Evolutionary conservation across 2,797 vertebrate species (phyloP), one percentile per base, ranked within the genome.

Genomic region (Sus cebifrons): DNA sequence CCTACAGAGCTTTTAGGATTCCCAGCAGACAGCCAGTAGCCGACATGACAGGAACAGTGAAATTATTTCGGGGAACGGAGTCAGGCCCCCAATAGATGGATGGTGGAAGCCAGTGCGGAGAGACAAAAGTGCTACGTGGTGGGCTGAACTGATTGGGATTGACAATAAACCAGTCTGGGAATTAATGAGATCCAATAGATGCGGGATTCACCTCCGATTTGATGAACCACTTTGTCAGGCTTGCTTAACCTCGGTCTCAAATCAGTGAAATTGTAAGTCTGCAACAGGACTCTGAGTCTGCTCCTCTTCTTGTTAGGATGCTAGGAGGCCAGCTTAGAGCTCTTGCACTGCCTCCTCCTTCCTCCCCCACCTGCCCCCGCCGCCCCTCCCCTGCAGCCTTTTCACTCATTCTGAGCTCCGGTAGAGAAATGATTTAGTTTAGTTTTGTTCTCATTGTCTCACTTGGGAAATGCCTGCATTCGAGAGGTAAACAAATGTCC

Each of bases 161-260:
- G 92, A 79, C 85, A 95, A 96, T 82, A 97, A 97, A 32, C 54
- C 18, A 23, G n/a, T 71, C 94, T 96, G 91, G 97, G 86, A 97
- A 98, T 97, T 96, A 97, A 96, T 95, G 86, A 73, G 68, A 95
- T 96, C 71, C 96, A 92, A 14, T 89, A 74, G 96, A 92, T 4
- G 2, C 1, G 1, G 77, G 20, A 93, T 97, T 97, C 65, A 54
- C 93, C 96, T 97, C 84, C n/a, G 11, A 40, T 97, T 78, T 97
- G 96, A 97, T 96, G 95, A 97, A 95, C 86, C 91, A 67, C 79
- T 98, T 98, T 98, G 94, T 97, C 97, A 97, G 93, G 71, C 85
- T 97, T 68, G 7, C 93, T 98, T 98, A 98, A 97, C 96, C 94
- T 97, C 67, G 23, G 54, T 89, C 89, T 98, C 97, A 97, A 90